Percentiles rank a stretch among this genome's conserved stretches.
Evolutionary conservation across 2,797 vertebrate species (phyloP).

Genomic region (Phalanger gymnotis): DNA sequence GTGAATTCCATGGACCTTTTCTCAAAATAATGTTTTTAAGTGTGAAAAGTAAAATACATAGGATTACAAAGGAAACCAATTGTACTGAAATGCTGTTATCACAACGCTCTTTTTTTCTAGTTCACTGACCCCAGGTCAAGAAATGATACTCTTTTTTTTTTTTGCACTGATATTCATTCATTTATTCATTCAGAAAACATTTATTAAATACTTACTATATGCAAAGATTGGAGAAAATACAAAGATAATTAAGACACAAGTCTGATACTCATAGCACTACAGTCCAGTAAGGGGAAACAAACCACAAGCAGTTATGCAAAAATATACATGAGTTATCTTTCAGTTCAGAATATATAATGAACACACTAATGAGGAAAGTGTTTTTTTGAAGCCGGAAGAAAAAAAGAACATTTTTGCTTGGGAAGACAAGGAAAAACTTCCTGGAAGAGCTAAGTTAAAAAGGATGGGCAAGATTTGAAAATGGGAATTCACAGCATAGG

Average conservation of each 20-base stretch:
- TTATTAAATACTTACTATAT: neutral
- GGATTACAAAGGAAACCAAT: neutral
- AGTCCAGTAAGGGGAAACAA: neutral
- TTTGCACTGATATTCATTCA: neutral
- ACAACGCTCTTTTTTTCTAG: neutral
- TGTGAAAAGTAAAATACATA: neutral
- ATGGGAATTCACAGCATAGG: neutral
- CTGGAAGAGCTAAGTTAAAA: neutral
- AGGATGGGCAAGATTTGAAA: neutral
- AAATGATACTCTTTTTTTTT: neutral
- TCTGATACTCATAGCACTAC: neutral
- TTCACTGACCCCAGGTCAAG: neutral
- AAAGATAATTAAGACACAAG: neutral
- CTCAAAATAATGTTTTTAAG: neutral
- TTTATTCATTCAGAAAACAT: neutral
- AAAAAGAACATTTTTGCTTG: neutral
- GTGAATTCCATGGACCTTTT: neutral
- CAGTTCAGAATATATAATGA: neutral
- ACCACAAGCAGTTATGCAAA: neutral
- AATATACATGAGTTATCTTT: neutral
- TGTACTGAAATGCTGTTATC: neutral
- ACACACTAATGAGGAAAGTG: neutral
- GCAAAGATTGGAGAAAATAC: neutral
- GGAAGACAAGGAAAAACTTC: neutral
- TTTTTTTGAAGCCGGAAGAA: neutral